These are phyloP conservation scores for Eolophus roseicapilla DNA, from an alignment of 2,113 vertebrate genomes.

Conservation along the genomic window DNA sequence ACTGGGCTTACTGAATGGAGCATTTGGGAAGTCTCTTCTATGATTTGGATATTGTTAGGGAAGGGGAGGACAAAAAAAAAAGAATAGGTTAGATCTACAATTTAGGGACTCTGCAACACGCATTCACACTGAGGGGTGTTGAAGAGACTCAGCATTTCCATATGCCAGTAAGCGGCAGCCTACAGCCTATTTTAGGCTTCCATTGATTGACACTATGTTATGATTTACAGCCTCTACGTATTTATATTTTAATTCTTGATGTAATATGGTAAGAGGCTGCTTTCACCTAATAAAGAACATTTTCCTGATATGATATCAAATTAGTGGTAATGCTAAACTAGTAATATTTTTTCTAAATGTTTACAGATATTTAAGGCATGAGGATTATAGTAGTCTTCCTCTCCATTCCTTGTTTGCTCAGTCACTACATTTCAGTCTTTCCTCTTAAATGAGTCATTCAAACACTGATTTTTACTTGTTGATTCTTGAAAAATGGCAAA, in stretches of 20 bases:
- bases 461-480: not conserved
- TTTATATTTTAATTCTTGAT: not conserved
- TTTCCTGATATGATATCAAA: not conserved
- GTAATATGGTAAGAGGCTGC: not conserved
- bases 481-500: not conserved
- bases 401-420: not conserved
- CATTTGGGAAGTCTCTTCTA: slow-evolving; percentile 26
- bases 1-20: slow-evolving; percentile 22
- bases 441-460: not conserved
- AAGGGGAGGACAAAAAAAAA: not conserved
- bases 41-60: not conserved
- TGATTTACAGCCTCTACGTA: not conserved
- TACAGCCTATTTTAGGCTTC: not conserved
- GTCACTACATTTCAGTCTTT: not conserved
- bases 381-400: not conserved
- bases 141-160: not conserved
- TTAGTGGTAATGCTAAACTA: not conserved
- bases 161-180: not conserved
- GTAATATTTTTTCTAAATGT: not conserved
- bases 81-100: not conserved
- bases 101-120: not conserved
- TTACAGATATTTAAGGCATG: not conserved
- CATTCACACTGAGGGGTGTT: not conserved
- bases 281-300: not conserved
- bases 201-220: not conserved